Percentiles rank a stretch among this genome's conserved stretches.
These are phyloP conservation scores for Epinephelus malabaricus DNA, from an alignment of 2,797 vertebrate species.

Conservation along the genomic window DNA sequence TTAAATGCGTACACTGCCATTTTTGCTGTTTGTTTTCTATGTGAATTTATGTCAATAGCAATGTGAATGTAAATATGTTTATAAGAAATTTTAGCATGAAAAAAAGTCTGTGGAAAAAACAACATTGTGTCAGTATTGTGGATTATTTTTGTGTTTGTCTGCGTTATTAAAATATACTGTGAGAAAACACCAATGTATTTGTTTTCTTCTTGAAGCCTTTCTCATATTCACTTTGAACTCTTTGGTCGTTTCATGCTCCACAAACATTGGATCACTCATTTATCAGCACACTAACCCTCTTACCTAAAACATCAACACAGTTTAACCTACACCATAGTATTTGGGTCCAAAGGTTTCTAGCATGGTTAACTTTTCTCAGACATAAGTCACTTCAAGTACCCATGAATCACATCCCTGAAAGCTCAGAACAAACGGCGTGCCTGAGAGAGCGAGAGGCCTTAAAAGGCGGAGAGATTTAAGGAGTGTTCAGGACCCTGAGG, in stretches of 20 bases:
- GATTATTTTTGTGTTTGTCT: slow-evolving; percentile 79
- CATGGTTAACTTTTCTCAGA: slow-evolving; percentile 65
- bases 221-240: slow-evolving; percentile 8
- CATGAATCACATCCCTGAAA: slow-evolving; percentile 69
- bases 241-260: slow-evolving; percentile 10
- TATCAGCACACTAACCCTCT: slow-evolving; percentile 1
- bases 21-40: slow-evolving; percentile 62
- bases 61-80: slow-evolving; percentile 84
- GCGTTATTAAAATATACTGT: slow-evolving; percentile 77
- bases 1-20: slow-evolving; percentile 75
- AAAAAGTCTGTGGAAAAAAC: slow-evolving; percentile 53
- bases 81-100: slow-evolving; percentile 84
- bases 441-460: slow-evolving; percentile 56
- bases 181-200: slow-evolving; percentile 43
- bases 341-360: slow-evolving; percentile 39
- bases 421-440: slow-evolving; percentile 60
- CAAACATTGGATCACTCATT: slow-evolving; percentile 20
- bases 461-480: slow-evolving; percentile 72
- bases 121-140: slow-evolving; percentile 75
- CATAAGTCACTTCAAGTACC: slow-evolving; percentile 72
- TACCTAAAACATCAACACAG: slow-evolving; percentile 24
- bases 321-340: slow-evolving; percentile 19
- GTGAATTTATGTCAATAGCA: slow-evolving; percentile 70
- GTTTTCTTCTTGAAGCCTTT: slow-evolving; percentile 15
- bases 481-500: slow-evolving; percentile 58